Percentiles rank a stretch among this genome's conserved stretches.
phyloP scores from a whole-genome alignment of 64 coral and sea anemone genomes.

The Montipora sp. region DNA sequence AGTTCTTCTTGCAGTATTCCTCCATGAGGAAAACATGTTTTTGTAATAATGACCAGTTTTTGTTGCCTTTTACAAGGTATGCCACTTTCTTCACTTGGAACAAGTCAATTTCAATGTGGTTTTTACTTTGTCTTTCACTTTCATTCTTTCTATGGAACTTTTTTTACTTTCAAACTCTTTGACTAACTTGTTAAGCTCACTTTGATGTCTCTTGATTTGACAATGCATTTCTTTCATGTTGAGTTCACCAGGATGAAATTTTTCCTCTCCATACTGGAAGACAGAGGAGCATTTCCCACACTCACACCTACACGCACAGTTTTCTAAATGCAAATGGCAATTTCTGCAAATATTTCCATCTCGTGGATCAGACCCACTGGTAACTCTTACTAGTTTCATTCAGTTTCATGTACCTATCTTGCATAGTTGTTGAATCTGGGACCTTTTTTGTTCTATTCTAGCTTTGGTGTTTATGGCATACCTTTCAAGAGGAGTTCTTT shows the following conservation, averaged over 20 bases:
- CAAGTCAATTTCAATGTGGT: conserved; percentile 44
- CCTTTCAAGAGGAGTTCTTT: conserved; percentile 37
- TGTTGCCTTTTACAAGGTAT: conserved; percentile 30
- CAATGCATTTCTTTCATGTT: conserved; percentile 41
- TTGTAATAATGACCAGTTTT: conserved; percentile 53
- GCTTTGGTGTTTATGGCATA: conserved; percentile 41
- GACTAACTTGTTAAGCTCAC: conserved; percentile 31
- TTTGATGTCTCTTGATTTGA: conserved; percentile 47
- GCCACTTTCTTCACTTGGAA: conserved; percentile 22
- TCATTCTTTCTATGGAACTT: conserved; percentile 29
- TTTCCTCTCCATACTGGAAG: no score
- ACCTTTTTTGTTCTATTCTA: conserved; percentile 40
- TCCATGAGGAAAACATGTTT: conserved; percentile 50
- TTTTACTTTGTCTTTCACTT: conserved; percentile 1
- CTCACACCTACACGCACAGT: conserved; percentile 23
- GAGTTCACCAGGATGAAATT: neutral
- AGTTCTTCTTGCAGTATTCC: conserved; percentile 43
- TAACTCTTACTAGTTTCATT: conserved; percentile 14
- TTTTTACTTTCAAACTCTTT: conserved; percentile 40
- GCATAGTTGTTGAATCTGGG: conserved; percentile 19
- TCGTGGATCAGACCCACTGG: neutral
- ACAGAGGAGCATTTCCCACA: neutral
- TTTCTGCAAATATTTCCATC: conserved; percentile 8
- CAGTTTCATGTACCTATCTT: conserved; percentile 16
- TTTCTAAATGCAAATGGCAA: no score